Base-by-base conservation (phyloP, 1,140 invertebrate genomes). In the Rhagoletis pomonella region DNA sequence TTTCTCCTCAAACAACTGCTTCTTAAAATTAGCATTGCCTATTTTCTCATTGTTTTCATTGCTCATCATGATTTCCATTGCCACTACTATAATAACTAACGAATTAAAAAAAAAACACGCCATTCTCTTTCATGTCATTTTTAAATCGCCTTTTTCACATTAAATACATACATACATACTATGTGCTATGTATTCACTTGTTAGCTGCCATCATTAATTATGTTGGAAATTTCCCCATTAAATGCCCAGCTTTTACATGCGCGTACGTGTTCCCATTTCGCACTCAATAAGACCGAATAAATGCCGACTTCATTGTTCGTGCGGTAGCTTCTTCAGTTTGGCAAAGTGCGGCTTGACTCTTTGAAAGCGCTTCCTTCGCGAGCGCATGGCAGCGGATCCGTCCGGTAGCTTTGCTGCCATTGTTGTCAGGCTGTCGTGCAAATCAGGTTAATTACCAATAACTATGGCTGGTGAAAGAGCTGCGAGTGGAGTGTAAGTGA, bases 221-320 rank as follows among this genome's bases (percentile, higher is more conserved):
- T 81, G 6, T 81, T 58, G 73, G 55, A 81, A 81, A 81, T 81
- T 81, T 81, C 19, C 73, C 55, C 73, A 81, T 81, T 81, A 81
- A 81, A 81, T 55, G 9, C n/a, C 17, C 17, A 17, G n/a, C 73
- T 55, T 19, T 81, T 55, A 81, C 73, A 55, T 19, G 73, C 73
- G 9, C 50, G 17, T 55, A 81, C 50, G 4, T 58, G 50, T 58
- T 55, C 73, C 73, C 73, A 81, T 81, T 81, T 81, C 73, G 42
- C 73, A 58, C 73, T 55, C 73, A 58, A 81, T 81, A 55, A 81
- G 39, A 17, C 50, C 4, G 50, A 67, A 10, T 29, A 9, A 44
- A 17, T 12, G 42, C 19, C 17, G 17, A n/a, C 73, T 55, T 81
- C 73, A 81, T 81, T 81, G 44, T 50, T 50, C 29, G 67, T 47